These are phyloP conservation scores for Calosoma granatense DNA, from an alignment of 1,140 invertebrate species.

Conservation along the genomic window DNA sequence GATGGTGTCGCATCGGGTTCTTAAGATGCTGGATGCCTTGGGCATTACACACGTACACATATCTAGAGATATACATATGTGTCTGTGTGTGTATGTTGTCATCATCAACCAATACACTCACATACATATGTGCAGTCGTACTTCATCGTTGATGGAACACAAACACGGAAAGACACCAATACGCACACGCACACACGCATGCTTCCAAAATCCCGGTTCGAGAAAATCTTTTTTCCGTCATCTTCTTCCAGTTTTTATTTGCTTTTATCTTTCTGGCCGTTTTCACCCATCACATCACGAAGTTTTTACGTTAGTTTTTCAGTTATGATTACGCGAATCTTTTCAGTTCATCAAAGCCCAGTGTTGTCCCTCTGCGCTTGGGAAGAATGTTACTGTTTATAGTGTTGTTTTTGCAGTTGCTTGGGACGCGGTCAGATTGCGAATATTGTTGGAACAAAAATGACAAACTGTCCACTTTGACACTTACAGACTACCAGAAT, in stretches of 20 bases:
- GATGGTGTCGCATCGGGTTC: not conserved
- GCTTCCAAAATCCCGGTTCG: not conserved
- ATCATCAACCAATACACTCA: not conserved
- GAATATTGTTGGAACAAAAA: not conserved
- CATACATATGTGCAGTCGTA: too few species aligned
- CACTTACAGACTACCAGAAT: too few species aligned
- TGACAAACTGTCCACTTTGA: too few species aligned
- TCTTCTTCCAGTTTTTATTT: not conserved
- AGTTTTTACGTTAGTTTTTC: constrained; percentile 2
- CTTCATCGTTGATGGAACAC: too few species aligned
- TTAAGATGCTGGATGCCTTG: not conserved
- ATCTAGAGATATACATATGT: not conserved
- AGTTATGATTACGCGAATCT: not conserved
- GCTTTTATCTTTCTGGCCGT: constrained; percentile 6
- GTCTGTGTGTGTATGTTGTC: not conserved
- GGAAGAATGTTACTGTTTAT: too few species aligned
- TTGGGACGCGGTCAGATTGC: not conserved
- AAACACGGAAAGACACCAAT: not conserved
- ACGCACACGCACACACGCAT: not conserved
- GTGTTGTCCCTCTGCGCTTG: not conserved
- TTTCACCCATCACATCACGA: constrained; percentile 1
- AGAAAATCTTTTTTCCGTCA: not conserved
- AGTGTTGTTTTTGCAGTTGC: not conserved
- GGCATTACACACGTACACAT: not conserved
- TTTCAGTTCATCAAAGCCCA: not conserved